These are phyloP conservation scores for Polietes domitor DNA, from an alignment of 2,888 invertebrate species.

Conservation along the genomic window DNA sequence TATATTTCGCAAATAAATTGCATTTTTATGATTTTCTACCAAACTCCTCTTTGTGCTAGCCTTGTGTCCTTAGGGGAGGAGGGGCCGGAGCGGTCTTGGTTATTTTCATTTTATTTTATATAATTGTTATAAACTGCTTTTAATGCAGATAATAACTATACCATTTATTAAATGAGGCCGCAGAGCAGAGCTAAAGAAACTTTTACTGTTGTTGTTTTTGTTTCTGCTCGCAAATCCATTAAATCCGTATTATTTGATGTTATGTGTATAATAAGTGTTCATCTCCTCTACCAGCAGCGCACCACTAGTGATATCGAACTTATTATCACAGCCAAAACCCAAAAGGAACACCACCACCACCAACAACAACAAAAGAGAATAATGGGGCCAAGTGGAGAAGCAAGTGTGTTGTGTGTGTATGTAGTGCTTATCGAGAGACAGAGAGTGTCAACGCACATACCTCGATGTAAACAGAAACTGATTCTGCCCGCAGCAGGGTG, in stretches of 20 bases:
- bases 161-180: conserved; percentile 68
- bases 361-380: not conserved
- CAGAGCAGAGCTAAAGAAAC: conserved; percentile 51
- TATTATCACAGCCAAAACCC: conserved; percentile 32
- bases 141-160: conserved; percentile 66
- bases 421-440: not conserved
- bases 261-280: conserved; percentile 63
- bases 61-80: not conserved
- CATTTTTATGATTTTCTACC: conserved; percentile 26
- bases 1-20: conserved; percentile 30
- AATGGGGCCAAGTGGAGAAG: not conserved
- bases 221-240: conserved; percentile 50
- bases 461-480: not conserved
- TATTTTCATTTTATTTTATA: conserved; percentile 34
- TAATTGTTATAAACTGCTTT: conserved; percentile 67
- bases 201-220: conserved; percentile 6
- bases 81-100: not conserved
- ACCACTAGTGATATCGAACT: conserved; percentile 47
- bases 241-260: conserved; percentile 64
- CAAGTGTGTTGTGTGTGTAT: conserved; percentile 4
- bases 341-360: not conserved
- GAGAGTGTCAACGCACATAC: not conserved
- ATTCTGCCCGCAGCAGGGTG: conserved; percentile 54
- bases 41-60: not conserved
- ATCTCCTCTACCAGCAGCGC: conserved; percentile 36